Conservation (phyloP, 2,797 vertebrate species). For the Pangasius krempfi region DNA sequence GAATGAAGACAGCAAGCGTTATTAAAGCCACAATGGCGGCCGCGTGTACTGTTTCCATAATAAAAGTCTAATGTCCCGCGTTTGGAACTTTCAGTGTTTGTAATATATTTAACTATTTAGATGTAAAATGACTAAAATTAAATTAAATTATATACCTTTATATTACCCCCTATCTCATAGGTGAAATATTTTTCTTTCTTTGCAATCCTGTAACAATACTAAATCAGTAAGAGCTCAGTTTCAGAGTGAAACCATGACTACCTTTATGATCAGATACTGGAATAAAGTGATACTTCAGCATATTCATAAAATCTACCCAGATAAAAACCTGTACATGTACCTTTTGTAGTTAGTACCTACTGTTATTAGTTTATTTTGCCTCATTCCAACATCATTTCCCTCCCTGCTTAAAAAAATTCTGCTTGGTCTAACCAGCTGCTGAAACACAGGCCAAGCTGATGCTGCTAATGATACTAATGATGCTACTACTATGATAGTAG, state of each 20-base stretch:
- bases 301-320: background rate
- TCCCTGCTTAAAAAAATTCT: background rate
- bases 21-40: conserved; percentile 20
- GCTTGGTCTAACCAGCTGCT: background rate
- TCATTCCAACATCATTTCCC: background rate
- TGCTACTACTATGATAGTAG: too few species aligned
- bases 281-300: background rate
- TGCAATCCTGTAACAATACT: background rate
- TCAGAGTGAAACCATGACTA: background rate
- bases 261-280: background rate
- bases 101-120: background rate
- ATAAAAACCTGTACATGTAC: background rate
- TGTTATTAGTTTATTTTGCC: background rate
- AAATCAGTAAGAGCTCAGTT: background rate
- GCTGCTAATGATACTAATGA: background rate
- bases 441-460: background rate
- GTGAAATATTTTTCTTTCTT: background rate
- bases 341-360: background rate
- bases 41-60: background rate
- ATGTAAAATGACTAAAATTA: background rate
- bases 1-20: conserved; percentile 6
- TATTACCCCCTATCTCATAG: background rate
- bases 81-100: background rate
- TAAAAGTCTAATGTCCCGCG: background rate
- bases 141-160: background rate